phyloP scores from a whole-genome alignment of 2,888 invertebrate genomes.

The Apotomis betuletana region DNA sequence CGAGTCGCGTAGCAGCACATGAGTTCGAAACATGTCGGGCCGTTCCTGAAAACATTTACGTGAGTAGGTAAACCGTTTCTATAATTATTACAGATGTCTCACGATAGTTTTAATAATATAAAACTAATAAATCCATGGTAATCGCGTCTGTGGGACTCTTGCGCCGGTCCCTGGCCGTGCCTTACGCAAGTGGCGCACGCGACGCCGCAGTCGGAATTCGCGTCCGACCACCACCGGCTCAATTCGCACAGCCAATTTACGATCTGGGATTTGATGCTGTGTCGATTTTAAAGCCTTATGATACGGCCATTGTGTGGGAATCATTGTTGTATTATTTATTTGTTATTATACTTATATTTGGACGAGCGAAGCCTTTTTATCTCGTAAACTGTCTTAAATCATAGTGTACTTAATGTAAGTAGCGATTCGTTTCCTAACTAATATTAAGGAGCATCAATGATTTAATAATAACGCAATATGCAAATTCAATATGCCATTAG shows the following conservation, averaged over 20 bases:
- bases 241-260: slow-evolving; percentile 20
- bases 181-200: slow-evolving; percentile 28
- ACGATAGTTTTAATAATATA: too few species aligned
- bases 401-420: too few species aligned
- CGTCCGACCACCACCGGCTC: slow-evolving; percentile 22
- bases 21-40: too few species aligned
- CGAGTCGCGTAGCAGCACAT: too few species aligned
- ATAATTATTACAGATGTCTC: too few species aligned
- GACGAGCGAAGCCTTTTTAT: background rate
- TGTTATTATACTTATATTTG: background rate
- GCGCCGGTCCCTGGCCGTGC: background rate
- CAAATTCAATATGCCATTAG: too few species aligned
- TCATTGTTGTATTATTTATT: background rate
- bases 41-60: too few species aligned
- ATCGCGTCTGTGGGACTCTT: slow-evolving; percentile 5
- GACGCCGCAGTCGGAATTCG: slow-evolving; percentile 21
- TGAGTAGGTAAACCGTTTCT: too few species aligned
- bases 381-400: too few species aligned
- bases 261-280: slow-evolving; percentile 9
- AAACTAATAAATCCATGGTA: background rate
- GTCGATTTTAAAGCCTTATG: background rate
- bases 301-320: background rate
- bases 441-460: too few species aligned
- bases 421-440: too few species aligned
- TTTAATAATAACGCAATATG: too few species aligned